These are phyloP conservation scores for Euschistus heros DNA, from an alignment of 1,140 invertebrate genomes.

Conservation along the genomic window DNA sequence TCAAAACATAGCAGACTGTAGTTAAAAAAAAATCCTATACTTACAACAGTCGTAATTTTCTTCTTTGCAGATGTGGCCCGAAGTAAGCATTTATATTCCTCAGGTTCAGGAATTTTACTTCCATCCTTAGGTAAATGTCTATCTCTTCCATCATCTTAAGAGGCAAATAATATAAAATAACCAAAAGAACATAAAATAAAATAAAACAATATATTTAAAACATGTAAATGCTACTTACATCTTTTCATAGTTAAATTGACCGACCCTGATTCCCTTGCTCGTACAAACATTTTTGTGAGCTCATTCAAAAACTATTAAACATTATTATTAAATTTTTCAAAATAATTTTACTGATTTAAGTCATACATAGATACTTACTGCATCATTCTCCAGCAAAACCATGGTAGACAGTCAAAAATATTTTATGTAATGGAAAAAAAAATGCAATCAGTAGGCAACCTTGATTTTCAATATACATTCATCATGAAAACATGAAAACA, in stretches of 20 bases:
- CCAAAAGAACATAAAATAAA: slow-evolving; percentile 21
- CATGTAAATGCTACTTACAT: slow-evolving; percentile 42
- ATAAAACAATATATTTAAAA: too few relatives aligned
- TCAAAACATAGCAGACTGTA: too few relatives aligned
- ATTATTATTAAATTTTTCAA: slow-evolving; percentile 13
- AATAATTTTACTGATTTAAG: too few relatives aligned
- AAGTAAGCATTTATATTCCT: slow-evolving; percentile 62
- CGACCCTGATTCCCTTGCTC: slow-evolving; percentile 47
- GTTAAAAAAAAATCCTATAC: slow-evolving; percentile 30
- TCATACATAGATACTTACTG: slow-evolving; percentile 38
- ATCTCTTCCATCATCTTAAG: slow-evolving; percentile 61
- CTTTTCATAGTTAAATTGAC: slow-evolving; percentile 57
- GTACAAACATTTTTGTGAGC: slow-evolving; percentile 55
- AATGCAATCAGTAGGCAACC: too few relatives aligned
- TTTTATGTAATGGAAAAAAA: too few relatives aligned
- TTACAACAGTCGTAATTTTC: slow-evolving; percentile 67
- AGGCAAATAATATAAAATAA: slow-evolving; percentile 24
- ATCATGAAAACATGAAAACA: too few relatives aligned
- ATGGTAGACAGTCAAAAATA: slow-evolving; percentile 33
- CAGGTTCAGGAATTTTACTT: slow-evolving; percentile 43
- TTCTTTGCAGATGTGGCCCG: slow-evolving; percentile 57
- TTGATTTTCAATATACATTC: too few relatives aligned
- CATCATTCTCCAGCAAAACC: slow-evolving; percentile 55
- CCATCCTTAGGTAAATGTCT: slow-evolving; percentile 53
- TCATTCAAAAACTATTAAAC: slow-evolving; percentile 51